Base-by-base conservation (phyloP, 2,888 invertebrate genomes). In the Heliconius hortense region DNA sequence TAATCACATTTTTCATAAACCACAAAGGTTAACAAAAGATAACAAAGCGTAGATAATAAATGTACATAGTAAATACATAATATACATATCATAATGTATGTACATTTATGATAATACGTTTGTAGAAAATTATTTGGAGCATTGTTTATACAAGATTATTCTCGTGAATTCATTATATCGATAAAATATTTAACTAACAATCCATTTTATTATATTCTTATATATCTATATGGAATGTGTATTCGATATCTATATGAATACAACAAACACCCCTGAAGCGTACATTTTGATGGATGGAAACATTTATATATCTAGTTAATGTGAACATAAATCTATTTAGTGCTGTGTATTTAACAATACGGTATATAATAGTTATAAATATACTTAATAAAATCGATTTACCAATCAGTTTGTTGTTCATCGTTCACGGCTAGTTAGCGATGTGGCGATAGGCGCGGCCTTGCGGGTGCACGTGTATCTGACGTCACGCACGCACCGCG, bases 401-500 rank as follows among this genome's bases (percentile, higher is more conserved):
- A 62, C 72, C 69, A 76, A 73, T 63, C 66, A 68, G 73, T 62
- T 74, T 68, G 75, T 31, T 73, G 73, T 73, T 78, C 80, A 81
- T 81, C 81, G 81, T 83, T 82, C 82, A 82, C 81, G 81, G 82
- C 81, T 81, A 78, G 81, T 81, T 82, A 80, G 81, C 78, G 81
- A 83, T 84, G 84, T 83, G 83, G 82, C 85, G 88, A 88, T 88
- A 87, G 87, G 82, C 83, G 81, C 85, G 86, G 86, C 89, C 88
- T 88, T 88, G 89, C 84, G 82, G 80, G 75, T 80, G 86, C 84
- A 84, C 85, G 84, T 86, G 82, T 81, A 81, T 76, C 80, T 91
- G 89, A 92, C 92, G 92, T 91, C 92, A 91, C 82, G 74, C 85
- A 82, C 84, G 82, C 90, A 90, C 90, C 82, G 84, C 90, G 91